Conservation (phyloP, 2,113 vertebrate genomes). For the Hemiscyllium ocellatum region DNA sequence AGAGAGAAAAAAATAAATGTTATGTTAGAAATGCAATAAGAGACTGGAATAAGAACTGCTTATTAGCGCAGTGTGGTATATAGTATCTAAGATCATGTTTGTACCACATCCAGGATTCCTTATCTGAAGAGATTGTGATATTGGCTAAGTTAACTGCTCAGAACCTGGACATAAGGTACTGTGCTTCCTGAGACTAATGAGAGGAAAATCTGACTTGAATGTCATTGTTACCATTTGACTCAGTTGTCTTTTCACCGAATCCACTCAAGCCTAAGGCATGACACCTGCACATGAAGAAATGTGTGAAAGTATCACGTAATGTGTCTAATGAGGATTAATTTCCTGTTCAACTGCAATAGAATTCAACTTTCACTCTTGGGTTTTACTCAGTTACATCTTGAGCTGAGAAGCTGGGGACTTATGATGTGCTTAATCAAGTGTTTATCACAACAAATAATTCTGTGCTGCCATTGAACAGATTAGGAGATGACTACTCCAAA, state of each 20-base stretch:
- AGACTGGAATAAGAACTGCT: not conserved
- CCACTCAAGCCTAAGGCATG: not conserved
- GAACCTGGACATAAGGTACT: not conserved
- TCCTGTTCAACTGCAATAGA: not conserved
- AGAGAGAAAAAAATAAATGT: not conserved
- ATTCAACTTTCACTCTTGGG: not conserved
- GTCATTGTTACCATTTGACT: not conserved
- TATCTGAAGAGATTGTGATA: not conserved
- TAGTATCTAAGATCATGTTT: not conserved
- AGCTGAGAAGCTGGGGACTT: not conserved
- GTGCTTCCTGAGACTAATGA: not conserved
- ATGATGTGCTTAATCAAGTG: not conserved
- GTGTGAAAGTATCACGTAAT: not conserved
- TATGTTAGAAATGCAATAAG: not conserved
- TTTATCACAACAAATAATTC: not conserved
- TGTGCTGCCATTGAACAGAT: not conserved
- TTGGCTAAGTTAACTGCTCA: not conserved
- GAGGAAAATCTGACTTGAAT: not conserved
- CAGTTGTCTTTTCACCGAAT: not conserved
- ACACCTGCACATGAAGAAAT: not conserved
- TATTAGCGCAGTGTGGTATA: not conserved
- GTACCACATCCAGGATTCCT: not conserved
- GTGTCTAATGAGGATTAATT: not conserved
- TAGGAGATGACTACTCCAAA: not conserved
- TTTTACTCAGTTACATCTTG: not conserved